phyloP scores from a whole-genome alignment of 1,140 invertebrate species.

The Elysia chlorotica region DNA sequence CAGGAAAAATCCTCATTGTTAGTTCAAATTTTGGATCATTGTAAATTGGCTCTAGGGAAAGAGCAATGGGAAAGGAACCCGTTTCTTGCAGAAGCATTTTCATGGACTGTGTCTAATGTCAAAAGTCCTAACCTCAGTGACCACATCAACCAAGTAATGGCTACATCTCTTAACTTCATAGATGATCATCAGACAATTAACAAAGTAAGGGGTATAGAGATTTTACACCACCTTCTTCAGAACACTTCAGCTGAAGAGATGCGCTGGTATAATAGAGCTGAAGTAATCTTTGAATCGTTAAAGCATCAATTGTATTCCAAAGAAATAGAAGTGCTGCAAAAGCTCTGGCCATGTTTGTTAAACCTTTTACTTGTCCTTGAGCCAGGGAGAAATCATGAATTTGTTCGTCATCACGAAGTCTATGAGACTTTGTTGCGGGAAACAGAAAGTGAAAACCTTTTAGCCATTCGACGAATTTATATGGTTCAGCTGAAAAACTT shows the following conservation, averaged over 20 bases:
- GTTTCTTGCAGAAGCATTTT: constrained; percentile 31
- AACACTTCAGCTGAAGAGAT: constrained; percentile 63
- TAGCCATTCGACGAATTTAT: constrained; percentile 39
- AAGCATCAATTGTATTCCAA: constrained; percentile 60
- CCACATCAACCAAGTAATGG: constrained; percentile 61
- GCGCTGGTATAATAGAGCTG: constrained; percentile 62
- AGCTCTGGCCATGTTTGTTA: constrained; percentile 43
- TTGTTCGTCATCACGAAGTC: not conserved
- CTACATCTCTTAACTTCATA: constrained; percentile 64
- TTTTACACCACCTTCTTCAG: constrained; percentile 63
- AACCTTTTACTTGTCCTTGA: constrained; percentile 50
- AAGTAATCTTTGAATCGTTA: constrained; percentile 65
- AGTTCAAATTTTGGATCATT: not conserved
- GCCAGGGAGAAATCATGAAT: constrained; percentile 24
- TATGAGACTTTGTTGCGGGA: constrained; percentile 25
- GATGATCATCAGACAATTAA: constrained; percentile 66
- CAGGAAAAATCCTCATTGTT: constrained; percentile 1
- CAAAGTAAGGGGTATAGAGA: constrained; percentile 63
- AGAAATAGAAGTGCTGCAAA: constrained; percentile 58
- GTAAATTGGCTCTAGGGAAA: not conserved
- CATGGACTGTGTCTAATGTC: constrained; percentile 32
- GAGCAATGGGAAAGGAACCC: constrained; percentile 42
- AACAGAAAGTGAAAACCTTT: constrained; percentile 47
- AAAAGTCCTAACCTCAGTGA: constrained; percentile 59
- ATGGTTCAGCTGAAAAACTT: constrained; percentile 34